These are phyloP conservation scores for Achlya flavicornis DNA, from an alignment of 2,888 invertebrate species.

Conservation along the genomic window DNA sequence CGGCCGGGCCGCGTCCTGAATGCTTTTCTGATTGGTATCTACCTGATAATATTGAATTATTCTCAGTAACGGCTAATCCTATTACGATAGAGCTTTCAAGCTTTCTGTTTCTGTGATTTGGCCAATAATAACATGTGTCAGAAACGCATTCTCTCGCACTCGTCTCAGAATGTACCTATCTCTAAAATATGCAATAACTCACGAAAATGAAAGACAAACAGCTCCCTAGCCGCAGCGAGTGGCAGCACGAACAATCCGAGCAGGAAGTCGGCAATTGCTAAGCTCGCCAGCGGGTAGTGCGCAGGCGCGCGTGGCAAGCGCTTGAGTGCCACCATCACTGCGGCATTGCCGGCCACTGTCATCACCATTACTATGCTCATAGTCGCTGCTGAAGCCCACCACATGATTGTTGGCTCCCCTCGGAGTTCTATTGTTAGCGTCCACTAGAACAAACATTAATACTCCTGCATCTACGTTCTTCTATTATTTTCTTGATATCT, in stretches of 20 bases:
- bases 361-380: constrained; percentile 52
- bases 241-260: constrained; percentile 84
- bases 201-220: constrained; percentile 78
- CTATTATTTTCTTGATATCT: too few relatives aligned
- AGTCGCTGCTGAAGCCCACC: constrained; percentile 50
- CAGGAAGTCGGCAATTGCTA: constrained; percentile 86
- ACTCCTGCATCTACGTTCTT: background rate
- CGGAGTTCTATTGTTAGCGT: background rate
- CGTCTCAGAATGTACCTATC: background rate
- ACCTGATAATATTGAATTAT: too few relatives aligned
- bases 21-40: too few relatives aligned
- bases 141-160: too few relatives aligned
- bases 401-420: constrained; percentile 22
- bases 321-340: constrained; percentile 60
- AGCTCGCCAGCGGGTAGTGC: constrained; percentile 87
- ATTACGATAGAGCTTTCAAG: too few relatives aligned
- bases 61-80: too few relatives aligned
- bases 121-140: too few relatives aligned
- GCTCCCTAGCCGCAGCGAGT: constrained; percentile 81
- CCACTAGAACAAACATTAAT: background rate
- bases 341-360: constrained; percentile 60
- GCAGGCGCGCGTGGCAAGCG: constrained; percentile 77
- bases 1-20: too few relatives aligned
- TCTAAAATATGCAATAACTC: constrained; percentile 33
- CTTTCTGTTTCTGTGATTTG: too few relatives aligned